Conservation (phyloP, 2,888 invertebrate species). For the Bedellia somnulentella region DNA sequence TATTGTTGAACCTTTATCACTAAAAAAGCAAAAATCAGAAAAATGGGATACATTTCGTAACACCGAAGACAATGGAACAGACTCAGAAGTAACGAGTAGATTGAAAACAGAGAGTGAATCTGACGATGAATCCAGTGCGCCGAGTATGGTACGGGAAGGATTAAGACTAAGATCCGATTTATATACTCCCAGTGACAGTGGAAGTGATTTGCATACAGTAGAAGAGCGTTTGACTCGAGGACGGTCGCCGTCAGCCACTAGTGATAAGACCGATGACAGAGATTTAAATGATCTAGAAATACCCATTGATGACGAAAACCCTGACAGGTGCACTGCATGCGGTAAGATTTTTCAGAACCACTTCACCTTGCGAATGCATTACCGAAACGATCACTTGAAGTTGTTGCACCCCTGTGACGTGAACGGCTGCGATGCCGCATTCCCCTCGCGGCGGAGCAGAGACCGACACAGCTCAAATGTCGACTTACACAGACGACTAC, state of each 20-base stretch:
- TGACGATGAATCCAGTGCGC: constrained; percentile 50
- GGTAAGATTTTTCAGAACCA: constrained; percentile 89
- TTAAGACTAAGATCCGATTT: constrained; percentile 44
- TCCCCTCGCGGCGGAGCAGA: constrained; percentile 78
- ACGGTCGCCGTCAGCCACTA: constrained; percentile 44
- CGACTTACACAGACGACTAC: constrained; percentile 49
- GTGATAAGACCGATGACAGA: constrained; percentile 41
- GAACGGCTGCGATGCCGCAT: constrained; percentile 88
- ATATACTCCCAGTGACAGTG: constrained; percentile 55
- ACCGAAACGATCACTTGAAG: constrained; percentile 88
- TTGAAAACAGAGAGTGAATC: constrained; percentile 56
- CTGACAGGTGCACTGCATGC: constrained; percentile 82
- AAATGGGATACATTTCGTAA: constrained; percentile 48
- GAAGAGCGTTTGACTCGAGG: constrained; percentile 56
- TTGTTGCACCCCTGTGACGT: constrained; percentile 88
- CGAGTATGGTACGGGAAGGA: constrained; percentile 50
- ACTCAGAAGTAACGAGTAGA: constrained; percentile 36
- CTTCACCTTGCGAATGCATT: constrained; percentile 87
- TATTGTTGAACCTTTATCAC: constrained; percentile 43
- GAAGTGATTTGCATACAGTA: constrained; percentile 52
- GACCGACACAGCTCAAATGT: constrained; percentile 64
- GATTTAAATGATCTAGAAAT: constrained; percentile 68
- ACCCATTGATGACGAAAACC: constrained; percentile 86
- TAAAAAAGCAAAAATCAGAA: constrained; percentile 51
- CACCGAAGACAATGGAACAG: constrained; percentile 38